These are phyloP conservation scores for Amaurobius ferox DNA, from an alignment of 2,888 invertebrate genomes.

Conservation along the genomic window DNA sequence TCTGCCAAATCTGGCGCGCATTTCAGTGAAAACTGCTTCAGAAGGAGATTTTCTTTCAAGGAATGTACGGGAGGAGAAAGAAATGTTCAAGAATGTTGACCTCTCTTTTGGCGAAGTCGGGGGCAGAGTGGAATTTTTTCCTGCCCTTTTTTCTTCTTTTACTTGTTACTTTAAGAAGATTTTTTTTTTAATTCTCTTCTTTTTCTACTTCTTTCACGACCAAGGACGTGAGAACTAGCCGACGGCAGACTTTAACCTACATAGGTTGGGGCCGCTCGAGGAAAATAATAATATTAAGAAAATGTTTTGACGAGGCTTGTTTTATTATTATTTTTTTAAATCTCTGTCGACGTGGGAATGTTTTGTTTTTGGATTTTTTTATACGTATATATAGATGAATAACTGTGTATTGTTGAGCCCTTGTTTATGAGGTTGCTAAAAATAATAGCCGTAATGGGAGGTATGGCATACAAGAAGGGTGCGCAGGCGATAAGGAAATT, in stretches of 20 bases:
- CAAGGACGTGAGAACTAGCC: conserved; percentile 71
- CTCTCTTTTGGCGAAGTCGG: conserved; percentile 63
- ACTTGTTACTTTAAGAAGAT: conserved; percentile 13
- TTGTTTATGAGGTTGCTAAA: background rate
- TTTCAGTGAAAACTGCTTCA: conserved; percentile 37
- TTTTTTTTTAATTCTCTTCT: conserved; percentile 24
- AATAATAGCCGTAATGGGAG: background rate
- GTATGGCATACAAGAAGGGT: too few species aligned
- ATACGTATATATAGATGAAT: background rate
- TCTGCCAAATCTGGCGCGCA: background rate
- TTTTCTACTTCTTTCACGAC: conserved; percentile 36
- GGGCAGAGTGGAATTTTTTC: conserved; percentile 51
- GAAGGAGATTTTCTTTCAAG: conserved; percentile 52
- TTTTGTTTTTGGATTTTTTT: conserved; percentile 22
- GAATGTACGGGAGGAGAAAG: conserved; percentile 50
- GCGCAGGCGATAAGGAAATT: too few species aligned
- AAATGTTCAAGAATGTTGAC: conserved; percentile 69
- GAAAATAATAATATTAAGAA: background rate
- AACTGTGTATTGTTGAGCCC: background rate
- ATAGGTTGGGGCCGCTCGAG: conserved; percentile 54
- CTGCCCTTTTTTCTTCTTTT: conserved; percentile 14
- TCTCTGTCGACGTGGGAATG: conserved; percentile 13
- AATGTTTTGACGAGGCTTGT: conserved; percentile 17
- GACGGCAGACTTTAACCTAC: conserved; percentile 63
- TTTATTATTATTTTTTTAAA: background rate